A percentile compares a stretch with the other conserved stretches of the same genome.
These are phyloP conservation scores for Upupa epops DNA, from an alignment of 2,113 vertebrate genomes.

Conservation along the genomic window DNA sequence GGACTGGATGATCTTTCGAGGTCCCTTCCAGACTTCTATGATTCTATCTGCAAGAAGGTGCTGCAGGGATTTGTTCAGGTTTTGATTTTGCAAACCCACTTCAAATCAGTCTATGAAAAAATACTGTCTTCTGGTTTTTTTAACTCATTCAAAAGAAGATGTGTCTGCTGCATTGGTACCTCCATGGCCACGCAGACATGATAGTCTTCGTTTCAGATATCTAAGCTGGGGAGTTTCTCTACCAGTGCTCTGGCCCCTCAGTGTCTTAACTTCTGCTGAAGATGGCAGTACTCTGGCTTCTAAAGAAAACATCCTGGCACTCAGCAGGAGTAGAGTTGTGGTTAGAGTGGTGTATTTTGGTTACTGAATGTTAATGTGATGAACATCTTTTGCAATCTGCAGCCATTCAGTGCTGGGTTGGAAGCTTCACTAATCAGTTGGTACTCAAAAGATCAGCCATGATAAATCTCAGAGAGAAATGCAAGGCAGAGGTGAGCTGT, in stretches of 20 bases:
- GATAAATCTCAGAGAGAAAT: not conserved
- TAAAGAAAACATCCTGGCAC: not conserved
- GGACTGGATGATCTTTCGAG: too few species aligned
- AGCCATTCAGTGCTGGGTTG: not conserved
- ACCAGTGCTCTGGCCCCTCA: not conserved
- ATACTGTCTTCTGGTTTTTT: not conserved
- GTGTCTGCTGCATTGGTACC: not conserved
- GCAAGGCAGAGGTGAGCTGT: not conserved
- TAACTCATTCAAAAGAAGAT: not conserved
- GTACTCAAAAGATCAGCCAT: constrained; percentile 15
- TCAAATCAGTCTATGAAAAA: not conserved
- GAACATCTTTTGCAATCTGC: constrained; percentile 22
- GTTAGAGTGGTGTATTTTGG: constrained; percentile 1
- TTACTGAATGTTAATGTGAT: constrained; percentile 25
- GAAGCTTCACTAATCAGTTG: constrained; percentile 12
- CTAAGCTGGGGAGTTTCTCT: not conserved
- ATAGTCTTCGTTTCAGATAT: not conserved
- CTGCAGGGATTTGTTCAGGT: not conserved
- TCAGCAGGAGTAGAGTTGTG: not conserved
- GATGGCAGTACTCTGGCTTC: not conserved
- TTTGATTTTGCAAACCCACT: not conserved
- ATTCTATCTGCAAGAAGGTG: too few species aligned
- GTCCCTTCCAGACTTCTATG: too few species aligned
- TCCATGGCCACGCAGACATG: not conserved
- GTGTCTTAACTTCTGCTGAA: not conserved